Evolutionary conservation across 2,888 invertebrate genomes (phyloP), one percentile per base, ranked within the genome.

Genomic region (Pyrgus malvae): DNA sequence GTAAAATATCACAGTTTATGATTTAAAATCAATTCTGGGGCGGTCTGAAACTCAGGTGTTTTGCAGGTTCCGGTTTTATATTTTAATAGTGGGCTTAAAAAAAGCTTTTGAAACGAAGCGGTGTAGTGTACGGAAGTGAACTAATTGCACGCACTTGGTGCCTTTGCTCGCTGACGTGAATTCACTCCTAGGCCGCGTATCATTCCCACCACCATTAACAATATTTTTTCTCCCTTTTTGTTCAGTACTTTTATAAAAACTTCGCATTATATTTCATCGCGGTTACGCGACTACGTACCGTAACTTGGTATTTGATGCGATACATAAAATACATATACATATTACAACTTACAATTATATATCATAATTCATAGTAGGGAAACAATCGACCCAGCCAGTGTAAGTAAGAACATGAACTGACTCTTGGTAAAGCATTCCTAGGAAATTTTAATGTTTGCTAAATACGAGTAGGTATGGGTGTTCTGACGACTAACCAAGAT

Each of bases 101-200:
- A 74, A 78, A 72, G 71, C 71, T 74, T 72, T 70, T 72, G 64
- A 66, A 66, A 35, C 50, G 42, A 40, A 35, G 67, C 69, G 70
- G 69, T 68, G n/a, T n/a, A n/a, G n/a, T 35, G 70, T 70, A 66
- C 68, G 69, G 68, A 73, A 78, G 77, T 75, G 74, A 74, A 76
- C 78, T 84, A 83, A 84, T 83, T 83, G 80, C 82, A 72, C 72
- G 71, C 72, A 74, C 78, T 75, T 70, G 68, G 69, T 70, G 68
- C 75, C 71, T 77, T 71, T 78, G 79, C 77, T 70, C 72, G 74
- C 69, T 76, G 76, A 74, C 65, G 76, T 78, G 80, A 74, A 77
- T 74, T 70, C 72, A 68, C 69, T 68, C 69, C 69, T 70, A 70
- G 68, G 68, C 69, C 25, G 3, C 35, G 31, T 31, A 33, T 14